phyloP scores from a whole-genome alignment of 53 echinoderm and acorn worm genomes.

The Holothuria leucospilota region DNA sequence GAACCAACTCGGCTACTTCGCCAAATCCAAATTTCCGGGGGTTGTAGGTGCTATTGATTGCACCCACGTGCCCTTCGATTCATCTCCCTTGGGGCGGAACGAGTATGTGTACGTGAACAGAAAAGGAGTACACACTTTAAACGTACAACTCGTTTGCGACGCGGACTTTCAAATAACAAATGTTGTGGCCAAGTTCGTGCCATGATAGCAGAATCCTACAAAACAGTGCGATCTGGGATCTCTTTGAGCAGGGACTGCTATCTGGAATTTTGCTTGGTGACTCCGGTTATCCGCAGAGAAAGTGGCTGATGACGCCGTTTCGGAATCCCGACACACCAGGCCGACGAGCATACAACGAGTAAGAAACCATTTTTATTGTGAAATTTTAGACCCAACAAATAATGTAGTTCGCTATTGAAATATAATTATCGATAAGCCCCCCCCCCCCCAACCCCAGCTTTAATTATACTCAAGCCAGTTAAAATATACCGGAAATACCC shows the following conservation, averaged over 20 bases:
- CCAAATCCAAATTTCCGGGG: conserved; percentile 21
- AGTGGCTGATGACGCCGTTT: conserved; percentile 31
- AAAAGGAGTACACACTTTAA: conserved; percentile 36
- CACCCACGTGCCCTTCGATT: conserved; percentile 42
- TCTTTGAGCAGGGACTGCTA: too few relatives aligned
- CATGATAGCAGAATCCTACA: too few relatives aligned
- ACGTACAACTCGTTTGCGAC: conserved; percentile 40
- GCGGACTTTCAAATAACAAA: conserved; percentile 31
- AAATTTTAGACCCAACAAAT: too few relatives aligned
- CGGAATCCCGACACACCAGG: neutral
- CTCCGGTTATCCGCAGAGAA: too few relatives aligned
- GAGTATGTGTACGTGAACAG: conserved; percentile 19
- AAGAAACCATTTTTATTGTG: neutral
- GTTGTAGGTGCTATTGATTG: conserved; percentile 36
- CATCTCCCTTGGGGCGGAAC: conserved; percentile 12
- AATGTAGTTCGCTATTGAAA: too few relatives aligned
- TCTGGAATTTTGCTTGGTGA: too few relatives aligned
- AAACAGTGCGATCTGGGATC: too few relatives aligned
- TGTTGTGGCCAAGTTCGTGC: too few relatives aligned
- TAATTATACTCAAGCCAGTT: too few relatives aligned
- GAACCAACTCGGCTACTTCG: conserved; percentile 17
- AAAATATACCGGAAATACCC: too few relatives aligned
- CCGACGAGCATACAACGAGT: conserved; percentile 11
- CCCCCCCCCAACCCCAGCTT: too few relatives aligned
- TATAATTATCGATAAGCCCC: too few relatives aligned